Conservation (phyloP, 2,113 vertebrate species). For the Mobula birostris region DNA sequence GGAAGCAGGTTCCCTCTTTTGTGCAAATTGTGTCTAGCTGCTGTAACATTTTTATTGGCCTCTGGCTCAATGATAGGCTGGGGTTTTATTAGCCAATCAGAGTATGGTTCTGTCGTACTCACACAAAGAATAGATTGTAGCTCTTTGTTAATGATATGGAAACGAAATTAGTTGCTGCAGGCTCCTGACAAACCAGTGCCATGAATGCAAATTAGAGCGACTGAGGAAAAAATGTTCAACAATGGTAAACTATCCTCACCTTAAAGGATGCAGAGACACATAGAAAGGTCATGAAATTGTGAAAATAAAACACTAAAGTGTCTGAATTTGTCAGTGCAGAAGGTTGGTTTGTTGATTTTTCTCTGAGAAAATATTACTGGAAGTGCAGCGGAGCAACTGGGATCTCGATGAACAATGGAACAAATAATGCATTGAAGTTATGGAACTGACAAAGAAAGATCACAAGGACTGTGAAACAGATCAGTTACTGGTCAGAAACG, state of each 20-base stretch:
- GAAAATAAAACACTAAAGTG: not conserved
- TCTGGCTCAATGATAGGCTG: not conserved
- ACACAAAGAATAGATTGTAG: not conserved
- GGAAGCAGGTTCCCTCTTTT: conserved; percentile 18
- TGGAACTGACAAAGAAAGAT: not conserved
- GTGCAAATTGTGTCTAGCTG: conserved; percentile 26
- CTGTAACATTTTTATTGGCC: conserved; percentile 12
- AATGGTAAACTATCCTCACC: not conserved
- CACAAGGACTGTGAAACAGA: not conserved
- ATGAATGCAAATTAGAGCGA: not conserved
- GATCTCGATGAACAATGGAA: not conserved
- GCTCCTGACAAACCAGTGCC: not conserved
- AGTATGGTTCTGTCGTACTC: not conserved
- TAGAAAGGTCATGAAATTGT: not conserved
- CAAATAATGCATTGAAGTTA: not conserved
- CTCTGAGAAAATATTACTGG: not conserved
- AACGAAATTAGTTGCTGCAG: conserved; percentile 25
- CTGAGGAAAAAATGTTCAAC: not conserved
- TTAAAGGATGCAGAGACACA: not conserved
- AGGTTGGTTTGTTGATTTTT: not conserved
- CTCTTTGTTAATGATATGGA: conserved; percentile 20
- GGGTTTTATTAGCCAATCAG: conserved; percentile 7
- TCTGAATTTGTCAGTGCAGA: not conserved
- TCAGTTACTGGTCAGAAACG: not conserved
- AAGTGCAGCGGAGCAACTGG: not conserved